Percentiles rank a stretch among this genome's conserved stretches.
phyloP scores from a whole-genome alignment of 2,888 invertebrate genomes.

The Microplitis manilae region DNA sequence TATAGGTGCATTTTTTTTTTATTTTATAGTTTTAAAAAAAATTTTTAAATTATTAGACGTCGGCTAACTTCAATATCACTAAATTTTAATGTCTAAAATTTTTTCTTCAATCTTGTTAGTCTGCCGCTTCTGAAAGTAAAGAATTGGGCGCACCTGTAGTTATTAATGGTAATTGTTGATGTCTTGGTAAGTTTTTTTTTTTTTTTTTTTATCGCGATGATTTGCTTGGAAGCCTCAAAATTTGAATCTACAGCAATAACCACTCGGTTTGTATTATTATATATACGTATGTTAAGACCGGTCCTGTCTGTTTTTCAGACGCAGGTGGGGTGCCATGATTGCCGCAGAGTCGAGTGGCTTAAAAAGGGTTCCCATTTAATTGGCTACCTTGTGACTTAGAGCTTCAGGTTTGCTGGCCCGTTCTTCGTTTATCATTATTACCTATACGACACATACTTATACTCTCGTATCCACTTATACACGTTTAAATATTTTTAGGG shows the following conservation, averaged over 20 bases:
- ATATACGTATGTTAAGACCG: background rate
- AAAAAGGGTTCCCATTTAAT: constrained; percentile 31
- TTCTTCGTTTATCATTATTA: constrained; percentile 8
- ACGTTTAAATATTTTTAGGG: background rate
- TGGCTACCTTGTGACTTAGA: constrained; percentile 21
- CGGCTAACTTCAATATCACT: background rate
- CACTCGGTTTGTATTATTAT: background rate
- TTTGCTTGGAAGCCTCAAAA: constrained; percentile 21
- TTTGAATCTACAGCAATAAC: constrained; percentile 6
- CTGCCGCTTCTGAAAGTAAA: background rate
- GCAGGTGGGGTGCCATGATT: constrained; percentile 30
- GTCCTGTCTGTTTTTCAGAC: constrained; percentile 16
- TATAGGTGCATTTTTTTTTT: too few species aligned
- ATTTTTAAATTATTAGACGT: too few species aligned
- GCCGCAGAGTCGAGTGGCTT: constrained; percentile 16
- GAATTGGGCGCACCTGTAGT: background rate
- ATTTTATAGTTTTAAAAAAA: too few species aligned
- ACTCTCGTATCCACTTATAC: background rate
- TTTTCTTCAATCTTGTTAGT: background rate
- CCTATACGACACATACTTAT: background rate
- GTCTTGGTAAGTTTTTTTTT: background rate
- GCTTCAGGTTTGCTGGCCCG: constrained; percentile 1
- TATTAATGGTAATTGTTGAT: background rate
- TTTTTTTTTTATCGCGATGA: background rate
- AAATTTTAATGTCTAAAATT: background rate